Base-by-base conservation (phyloP, 1,140 invertebrate species). In the Rhopalosiphum maidis region DNA sequence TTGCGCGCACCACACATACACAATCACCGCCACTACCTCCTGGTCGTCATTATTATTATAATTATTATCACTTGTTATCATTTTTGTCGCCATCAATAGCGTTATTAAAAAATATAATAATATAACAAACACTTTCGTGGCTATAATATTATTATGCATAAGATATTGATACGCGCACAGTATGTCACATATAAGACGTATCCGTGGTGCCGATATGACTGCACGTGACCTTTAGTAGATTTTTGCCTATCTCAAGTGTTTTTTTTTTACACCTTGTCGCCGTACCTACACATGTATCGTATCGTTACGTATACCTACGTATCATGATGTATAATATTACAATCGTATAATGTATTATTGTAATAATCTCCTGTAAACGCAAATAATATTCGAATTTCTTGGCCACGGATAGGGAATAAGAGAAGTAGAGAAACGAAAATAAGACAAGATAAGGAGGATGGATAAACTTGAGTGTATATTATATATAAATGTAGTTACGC, bases 391-490 rank as follows among this genome's bases (percentile, higher is more conserved):
- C 60, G 15, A n/a, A n/a, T 77, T 77, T n/a, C 15, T 77, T 18
- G 60, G 60, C 15, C 60, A 23, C 6, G 15, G 4, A 18, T 30
- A 68, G 60, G 15, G 60, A 15, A 5, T 18, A 3, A 18, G 3
- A 15, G 30, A 68, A 30, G 30, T 6, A n/a, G n/a, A 77, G 30
- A n/a, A 77, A n/a, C 60, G 30, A 77, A 77, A n/a, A 77, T 77
- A 77, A 77, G 60, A 77, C 60, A 18, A 77, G 60, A 77, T 77
- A 77, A 77, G 30, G 60, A 77, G n/a, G n/a, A 18, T 35, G 60
- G 60, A 77, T 77, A 77, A n/a, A 77, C 60, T 77, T n/a, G 60
- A 77, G 60, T 77, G 60, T 77, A 77, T 77, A 77, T n/a, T 77
- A n/a, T 77, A 77, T 21, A 77, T 77, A n/a, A 77, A 77, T 35